Evolutionary conservation across 2,113 vertebrate genomes (phyloP), one percentile per base, ranked within the genome.

Genomic region (Copsychus sechellarum): DNA sequence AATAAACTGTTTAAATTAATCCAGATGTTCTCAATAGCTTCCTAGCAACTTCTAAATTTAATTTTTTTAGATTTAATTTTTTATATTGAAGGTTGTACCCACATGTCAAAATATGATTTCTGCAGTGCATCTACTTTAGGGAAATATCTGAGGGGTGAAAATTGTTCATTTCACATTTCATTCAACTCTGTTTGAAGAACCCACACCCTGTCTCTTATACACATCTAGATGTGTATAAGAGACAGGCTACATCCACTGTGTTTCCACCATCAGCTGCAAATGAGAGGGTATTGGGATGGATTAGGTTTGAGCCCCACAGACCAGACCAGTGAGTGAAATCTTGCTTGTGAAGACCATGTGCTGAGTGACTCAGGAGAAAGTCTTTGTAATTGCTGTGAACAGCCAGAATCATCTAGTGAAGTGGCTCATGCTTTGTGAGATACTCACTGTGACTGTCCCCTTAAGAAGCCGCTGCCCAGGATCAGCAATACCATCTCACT

Each of bases 211-310:
- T n/a, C n/a, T n/a, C n/a, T n/a, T n/a, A n/a, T n/a, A n/a, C n/a
- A n/a, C n/a, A n/a, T n/a, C n/a, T n/a, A n/a, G n/a, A n/a, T n/a
- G n/a, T n/a, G n/a, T n/a, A n/a, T n/a, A n/a, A n/a, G n/a, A n/a
- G n/a, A n/a, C n/a, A n/a, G n/a, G n/a, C n/a, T 50, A 25, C 3
- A 13, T 61, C 31, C 8, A 1, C n/a, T 31, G 31, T 24, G 28
- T 60, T 83, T 53, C 43, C 31, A 4, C 5, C 3, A 31, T 25
- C 33, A n/a, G 43, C 38, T 42, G 56, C 20, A n/a, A 34, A 31
- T 1, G 5, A 6, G 20, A 42, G 12, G 16, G 11, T 23, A 5
- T 54, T 66, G 6, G 5, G 8, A 5, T 2, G 42, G n/a, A 21
- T 21, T 3, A 29, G 7, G 13, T 51, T 56, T 43, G 64, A 70